Conservation (phyloP, 2,797 vertebrate species). For the Lagodon rhomboides region DNA sequence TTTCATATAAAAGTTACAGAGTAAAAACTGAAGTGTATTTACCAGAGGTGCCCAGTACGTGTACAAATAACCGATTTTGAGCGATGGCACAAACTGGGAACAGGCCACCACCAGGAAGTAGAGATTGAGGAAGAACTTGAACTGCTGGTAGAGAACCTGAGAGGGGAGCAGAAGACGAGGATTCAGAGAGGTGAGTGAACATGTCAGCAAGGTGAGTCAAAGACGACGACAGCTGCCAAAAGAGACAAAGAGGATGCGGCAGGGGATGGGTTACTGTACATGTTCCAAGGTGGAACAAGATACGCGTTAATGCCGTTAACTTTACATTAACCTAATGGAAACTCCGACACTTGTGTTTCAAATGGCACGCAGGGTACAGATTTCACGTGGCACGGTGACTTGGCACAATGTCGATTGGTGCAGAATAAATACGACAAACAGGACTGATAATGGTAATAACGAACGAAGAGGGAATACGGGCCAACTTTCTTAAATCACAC, state of each 20-base stretch:
- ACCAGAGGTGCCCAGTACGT: conserved; percentile 99
- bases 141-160: conserved; percentile 99
- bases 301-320: conserved; percentile 53
- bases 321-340: conserved; percentile 77
- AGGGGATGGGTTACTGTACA: conserved; percentile 50
- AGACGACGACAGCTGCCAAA: conserved; percentile 50
- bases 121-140: conserved; percentile 99
- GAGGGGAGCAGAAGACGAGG: conserved; percentile 62
- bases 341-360: conserved; percentile 53
- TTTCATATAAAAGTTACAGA: not conserved
- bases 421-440: conserved; percentile 27
- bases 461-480: conserved; percentile 1
- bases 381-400: conserved; percentile 33
- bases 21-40: conserved; percentile 68
- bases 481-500: conserved; percentile 30
- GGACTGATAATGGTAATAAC: conserved; percentile 11
- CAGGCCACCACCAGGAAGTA: conserved; percentile 98
- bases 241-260: conserved; percentile 40
- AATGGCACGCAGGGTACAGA: conserved; percentile 10
- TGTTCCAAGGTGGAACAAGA: conserved; percentile 44
- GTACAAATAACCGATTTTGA: conserved; percentile 98
- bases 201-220: conserved; percentile 39
- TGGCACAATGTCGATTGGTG: not conserved
- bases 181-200: conserved; percentile 39
- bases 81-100: conserved; percentile 95